Evolutionary conservation across 2,113 vertebrate species (phyloP).

Genomic region (Brachyistius frenatus): DNA sequence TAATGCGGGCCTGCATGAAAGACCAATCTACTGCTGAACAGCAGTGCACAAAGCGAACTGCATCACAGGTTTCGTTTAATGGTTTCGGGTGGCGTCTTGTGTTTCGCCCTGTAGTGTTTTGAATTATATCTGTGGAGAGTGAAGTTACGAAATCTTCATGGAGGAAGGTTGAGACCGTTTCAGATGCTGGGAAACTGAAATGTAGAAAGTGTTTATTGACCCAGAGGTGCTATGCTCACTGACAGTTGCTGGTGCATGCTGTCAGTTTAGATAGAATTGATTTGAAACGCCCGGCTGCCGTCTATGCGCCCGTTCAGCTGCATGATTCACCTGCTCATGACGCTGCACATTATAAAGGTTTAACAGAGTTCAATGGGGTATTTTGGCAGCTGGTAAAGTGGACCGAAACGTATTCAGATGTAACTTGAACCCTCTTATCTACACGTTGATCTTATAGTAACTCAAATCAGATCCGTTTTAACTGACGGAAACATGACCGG

Average conservation of each 20-base stretch:
- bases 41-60: not conserved
- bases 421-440: too few species aligned
- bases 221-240: not conserved
- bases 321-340: not conserved
- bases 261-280: constrained; percentile 31
- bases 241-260: constrained; percentile 24
- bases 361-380: not conserved
- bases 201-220: constrained; percentile 17
- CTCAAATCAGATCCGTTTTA: not conserved
- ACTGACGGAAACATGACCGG: not conserved
- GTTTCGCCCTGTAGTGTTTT: not conserved
- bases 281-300: constrained; percentile 6
- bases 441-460: too few species aligned
- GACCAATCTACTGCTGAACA: not conserved
- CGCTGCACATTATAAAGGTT: not conserved
- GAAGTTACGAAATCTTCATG: not conserved
- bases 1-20: constrained; percentile 7
- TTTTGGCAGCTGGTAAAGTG: not conserved
- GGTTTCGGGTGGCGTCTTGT: not conserved
- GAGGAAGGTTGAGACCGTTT: not conserved
- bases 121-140: not conserved
- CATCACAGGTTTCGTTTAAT: not conserved
- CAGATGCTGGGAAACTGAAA: not conserved
- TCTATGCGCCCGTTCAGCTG: constrained; percentile 4
- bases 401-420: too few species aligned